Percentiles rank a stretch among this genome's conserved stretches.
Evolutionary conservation across 2,113 vertebrate species (phyloP).

Genomic region (Takifugu bimaculatus): DNA sequence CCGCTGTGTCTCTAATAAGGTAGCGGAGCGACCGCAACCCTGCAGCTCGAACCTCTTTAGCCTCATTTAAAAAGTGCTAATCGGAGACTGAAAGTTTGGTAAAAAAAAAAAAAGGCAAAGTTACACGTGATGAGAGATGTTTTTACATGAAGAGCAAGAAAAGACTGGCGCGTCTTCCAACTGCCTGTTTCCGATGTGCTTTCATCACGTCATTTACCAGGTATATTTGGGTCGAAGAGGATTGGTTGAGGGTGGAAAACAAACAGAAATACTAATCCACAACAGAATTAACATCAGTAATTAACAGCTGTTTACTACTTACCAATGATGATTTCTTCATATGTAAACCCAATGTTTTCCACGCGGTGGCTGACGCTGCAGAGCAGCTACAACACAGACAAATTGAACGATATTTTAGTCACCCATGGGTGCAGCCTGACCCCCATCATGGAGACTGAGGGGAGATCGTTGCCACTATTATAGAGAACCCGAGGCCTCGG

Average conservation of each 20-base stretch:
- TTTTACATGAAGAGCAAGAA: too few relatives aligned
- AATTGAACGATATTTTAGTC: neutral
- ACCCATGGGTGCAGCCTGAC: neutral
- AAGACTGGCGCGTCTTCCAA: too few relatives aligned
- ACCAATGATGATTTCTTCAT: constrained; percentile 99
- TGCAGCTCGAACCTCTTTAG: constrained; percentile 96
- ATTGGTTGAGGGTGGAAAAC: too few relatives aligned
- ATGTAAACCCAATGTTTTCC: constrained; percentile 93
- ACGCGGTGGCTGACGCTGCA: constrained; percentile 90
- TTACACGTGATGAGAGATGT: neutral
- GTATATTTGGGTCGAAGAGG: too few relatives aligned
- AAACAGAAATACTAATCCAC: too few relatives aligned
- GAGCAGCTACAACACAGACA: constrained; percentile 82
- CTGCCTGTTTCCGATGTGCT: too few relatives aligned
- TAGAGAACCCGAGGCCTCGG: too few relatives aligned
- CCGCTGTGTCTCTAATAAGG: constrained; percentile 88
- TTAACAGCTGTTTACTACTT: constrained; percentile 49
- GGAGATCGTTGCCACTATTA: too few relatives aligned
- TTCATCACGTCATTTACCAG: too few relatives aligned
- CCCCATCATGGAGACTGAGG: too few relatives aligned
- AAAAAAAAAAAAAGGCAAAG: constrained; percentile 10
- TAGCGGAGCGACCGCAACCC: constrained; percentile 93
- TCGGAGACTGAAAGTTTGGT: constrained; percentile 78
- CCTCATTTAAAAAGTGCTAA: constrained; percentile 95
- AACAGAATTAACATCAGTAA: neutral